Conservation (phyloP, 2,888 invertebrate genomes). For the Ecdyonurus torrentis region DNA sequence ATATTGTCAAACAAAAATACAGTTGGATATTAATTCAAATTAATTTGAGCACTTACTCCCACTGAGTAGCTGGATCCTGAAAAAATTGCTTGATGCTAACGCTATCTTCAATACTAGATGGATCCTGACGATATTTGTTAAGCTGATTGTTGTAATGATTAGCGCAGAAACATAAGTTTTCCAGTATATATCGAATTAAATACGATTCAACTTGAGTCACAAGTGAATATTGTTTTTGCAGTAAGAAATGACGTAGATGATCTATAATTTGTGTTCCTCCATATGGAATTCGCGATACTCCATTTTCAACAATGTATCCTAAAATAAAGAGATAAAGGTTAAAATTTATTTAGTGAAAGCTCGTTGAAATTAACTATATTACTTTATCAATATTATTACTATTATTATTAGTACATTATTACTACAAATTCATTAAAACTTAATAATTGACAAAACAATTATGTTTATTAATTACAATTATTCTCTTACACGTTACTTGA, state of each 20-base stretch:
- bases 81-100: slow-evolving; percentile 18
- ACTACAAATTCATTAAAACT: too few relatives aligned
- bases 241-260: slow-evolving; percentile 25
- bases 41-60: slow-evolving; percentile 16
- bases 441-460: too few relatives aligned
- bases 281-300: slow-evolving; percentile 32
- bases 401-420: not conserved
- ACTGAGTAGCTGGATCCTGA: slow-evolving; percentile 15
- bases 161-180: slow-evolving; percentile 27
- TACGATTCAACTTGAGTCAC: slow-evolving; percentile 26
- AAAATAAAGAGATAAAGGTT: not conserved
- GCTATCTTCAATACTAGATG: slow-evolving; percentile 16
- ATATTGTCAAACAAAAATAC: not conserved
- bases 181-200: slow-evolving; percentile 25
- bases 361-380: not conserved
- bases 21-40: not conserved
- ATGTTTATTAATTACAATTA: too few relatives aligned
- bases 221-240: slow-evolving; percentile 22
- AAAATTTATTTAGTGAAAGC: not conserved
- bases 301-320: slow-evolving; percentile 31
- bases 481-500: not conserved
- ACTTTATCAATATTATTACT: not conserved
- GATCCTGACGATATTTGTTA: slow-evolving; percentile 18
- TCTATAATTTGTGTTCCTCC: slow-evolving; percentile 32
- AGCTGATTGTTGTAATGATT: slow-evolving; percentile 23